Conservation (phyloP, 92 coral and sea anemone species). For the Galaxea fascicularis region DNA sequence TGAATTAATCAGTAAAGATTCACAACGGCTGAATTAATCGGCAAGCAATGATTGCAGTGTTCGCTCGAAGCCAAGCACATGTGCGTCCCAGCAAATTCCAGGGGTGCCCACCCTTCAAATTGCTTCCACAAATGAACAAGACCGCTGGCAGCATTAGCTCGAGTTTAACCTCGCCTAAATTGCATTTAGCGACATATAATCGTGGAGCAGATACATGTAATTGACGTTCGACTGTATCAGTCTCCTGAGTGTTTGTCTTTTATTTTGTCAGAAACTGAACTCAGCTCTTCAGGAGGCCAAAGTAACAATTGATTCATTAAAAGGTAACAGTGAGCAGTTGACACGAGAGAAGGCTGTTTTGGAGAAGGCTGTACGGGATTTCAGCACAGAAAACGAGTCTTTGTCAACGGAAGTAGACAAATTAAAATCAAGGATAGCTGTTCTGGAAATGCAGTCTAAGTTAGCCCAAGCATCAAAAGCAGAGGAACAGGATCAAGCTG, state of each 20-base stretch:
- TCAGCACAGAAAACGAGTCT: conserved; percentile 71
- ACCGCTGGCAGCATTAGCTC: no score
- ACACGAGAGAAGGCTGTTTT: conserved; percentile 52
- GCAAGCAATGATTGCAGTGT: no score
- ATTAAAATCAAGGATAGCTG: conserved; percentile 59
- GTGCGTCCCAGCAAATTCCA: no score
- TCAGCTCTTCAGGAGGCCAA: conserved; percentile 63
- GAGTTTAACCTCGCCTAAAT: no score
- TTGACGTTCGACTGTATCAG: no score
- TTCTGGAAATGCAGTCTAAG: conserved; percentile 68
- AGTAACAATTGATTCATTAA: conserved; percentile 48
- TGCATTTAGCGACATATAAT: no score
- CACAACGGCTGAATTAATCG: no score
- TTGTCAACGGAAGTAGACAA: conserved; percentile 62
- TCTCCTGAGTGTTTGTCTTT: not conserved
- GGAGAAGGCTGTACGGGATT: conserved; percentile 61
- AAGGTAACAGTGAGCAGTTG: conserved; percentile 54
- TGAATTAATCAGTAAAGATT: no score
- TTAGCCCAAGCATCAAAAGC: conserved; percentile 51
- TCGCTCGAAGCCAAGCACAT: no score
- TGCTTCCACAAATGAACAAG: no score
- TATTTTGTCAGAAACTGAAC: conserved; percentile 51
- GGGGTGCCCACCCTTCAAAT: no score
- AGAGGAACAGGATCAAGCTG: conserved; percentile 22
- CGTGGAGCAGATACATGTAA: no score